phyloP scores from a whole-genome alignment of 2,113 vertebrate genomes.

The Pterocles burchelli region DNA sequence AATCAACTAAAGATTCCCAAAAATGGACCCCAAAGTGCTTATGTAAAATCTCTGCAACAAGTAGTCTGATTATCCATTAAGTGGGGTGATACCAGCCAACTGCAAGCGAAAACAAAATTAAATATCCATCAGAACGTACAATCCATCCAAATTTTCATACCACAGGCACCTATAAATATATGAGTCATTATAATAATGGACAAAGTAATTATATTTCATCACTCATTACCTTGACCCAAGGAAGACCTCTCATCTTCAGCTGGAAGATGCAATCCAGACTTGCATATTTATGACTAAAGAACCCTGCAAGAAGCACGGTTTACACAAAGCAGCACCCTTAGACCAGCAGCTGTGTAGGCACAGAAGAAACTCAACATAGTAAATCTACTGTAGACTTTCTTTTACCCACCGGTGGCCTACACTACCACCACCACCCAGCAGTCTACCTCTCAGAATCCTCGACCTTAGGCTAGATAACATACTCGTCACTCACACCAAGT shows the following conservation, averaged over 20 bases:
- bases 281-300: slow-evolving; percentile 21
- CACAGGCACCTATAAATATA: slow-evolving; percentile 50
- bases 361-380: neutral
- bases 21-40: neutral
- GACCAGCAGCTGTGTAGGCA: neutral
- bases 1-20: neutral
- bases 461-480: rapidly evolving
- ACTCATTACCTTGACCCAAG: slow-evolving; percentile 55
- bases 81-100: slow-evolving; percentile 20
- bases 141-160: slow-evolving; percentile 52
- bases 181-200: slow-evolving; percentile 63
- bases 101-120: slow-evolving; percentile 59
- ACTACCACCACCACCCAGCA: neutral
- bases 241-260: slow-evolving; percentile 30
- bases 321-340: neutral
- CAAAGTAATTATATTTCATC: slow-evolving; percentile 57
- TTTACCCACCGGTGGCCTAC: neutral
- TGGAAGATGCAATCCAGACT: slow-evolving; percentile 39
- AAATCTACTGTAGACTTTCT: neutral
- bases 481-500: neutral
- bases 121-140: slow-evolving; percentile 44
- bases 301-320: neutral
- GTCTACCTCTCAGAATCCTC: neutral
- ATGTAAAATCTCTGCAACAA: slow-evolving; percentile 35
- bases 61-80: slow-evolving; percentile 49